Conservation (phyloP, 2,888 invertebrate genomes). For the Zootermopsis nevadensis region DNA sequence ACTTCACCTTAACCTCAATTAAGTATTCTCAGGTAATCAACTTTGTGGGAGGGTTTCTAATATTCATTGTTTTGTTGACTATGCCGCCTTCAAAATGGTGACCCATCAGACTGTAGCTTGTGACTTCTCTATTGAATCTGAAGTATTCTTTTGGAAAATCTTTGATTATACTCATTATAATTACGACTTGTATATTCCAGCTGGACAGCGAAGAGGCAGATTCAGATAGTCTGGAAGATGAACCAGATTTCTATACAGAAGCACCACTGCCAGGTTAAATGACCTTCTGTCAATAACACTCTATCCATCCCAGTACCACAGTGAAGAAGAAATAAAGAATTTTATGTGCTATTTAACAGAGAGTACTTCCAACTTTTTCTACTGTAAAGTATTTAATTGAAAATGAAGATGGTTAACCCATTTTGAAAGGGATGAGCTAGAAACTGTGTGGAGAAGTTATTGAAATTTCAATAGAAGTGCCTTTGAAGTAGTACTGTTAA, state of each 20-base stretch:
- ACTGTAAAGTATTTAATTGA: background rate
- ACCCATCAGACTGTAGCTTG: too few species aligned
- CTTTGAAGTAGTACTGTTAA: constrained; percentile 6
- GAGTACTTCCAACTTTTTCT: constrained; percentile 5
- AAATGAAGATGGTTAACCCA: background rate
- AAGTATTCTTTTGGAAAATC: too few species aligned
- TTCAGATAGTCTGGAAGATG: constrained; percentile 78
- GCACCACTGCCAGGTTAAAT: constrained; percentile 83
- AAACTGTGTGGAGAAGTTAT: background rate
- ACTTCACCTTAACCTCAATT: too few species aligned
- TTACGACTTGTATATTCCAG: constrained; percentile 64
- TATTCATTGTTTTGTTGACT: too few species aligned
- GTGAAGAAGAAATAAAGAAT: background rate
- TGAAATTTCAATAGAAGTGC: constrained; percentile 38
- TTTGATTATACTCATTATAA: background rate
- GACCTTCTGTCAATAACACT: background rate
- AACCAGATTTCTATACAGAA: constrained; percentile 95
- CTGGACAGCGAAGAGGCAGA: constrained; percentile 88
- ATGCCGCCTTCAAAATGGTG: too few species aligned
- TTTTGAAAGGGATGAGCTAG: background rate
- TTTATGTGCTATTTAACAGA: background rate
- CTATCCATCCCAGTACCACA: background rate
- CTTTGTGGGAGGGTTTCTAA: too few species aligned
- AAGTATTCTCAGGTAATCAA: too few species aligned
- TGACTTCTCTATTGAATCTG: too few species aligned